A percentile compares a stretch with the other conserved stretches of the same genome.
Conservation (phyloP, 2,113 vertebrate species). For the Hyperopisus bebe region DNA sequence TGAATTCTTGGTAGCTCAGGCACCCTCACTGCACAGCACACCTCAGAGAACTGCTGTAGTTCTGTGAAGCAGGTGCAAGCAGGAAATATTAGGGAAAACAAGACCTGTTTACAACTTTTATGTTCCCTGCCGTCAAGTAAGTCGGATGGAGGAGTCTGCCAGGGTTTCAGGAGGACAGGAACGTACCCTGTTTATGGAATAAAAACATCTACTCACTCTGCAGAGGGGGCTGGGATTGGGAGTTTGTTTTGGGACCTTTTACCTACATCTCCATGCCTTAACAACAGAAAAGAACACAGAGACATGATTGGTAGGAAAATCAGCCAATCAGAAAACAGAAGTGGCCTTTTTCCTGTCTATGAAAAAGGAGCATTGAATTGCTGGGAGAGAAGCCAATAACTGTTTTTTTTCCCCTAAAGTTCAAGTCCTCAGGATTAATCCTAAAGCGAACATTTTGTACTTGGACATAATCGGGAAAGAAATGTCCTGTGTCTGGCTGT, state of each 20-base stretch:
- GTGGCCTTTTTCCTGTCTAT: conserved; percentile 15
- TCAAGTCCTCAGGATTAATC: not conserved
- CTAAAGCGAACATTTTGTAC: conserved; percentile 11
- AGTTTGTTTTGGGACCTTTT: conserved; percentile 34
- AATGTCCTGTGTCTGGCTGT: not conserved
- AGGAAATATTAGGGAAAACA: not conserved
- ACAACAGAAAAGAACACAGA: conserved; percentile 21
- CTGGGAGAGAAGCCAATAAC: conserved; percentile 6
- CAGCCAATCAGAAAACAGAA: conserved; percentile 22
- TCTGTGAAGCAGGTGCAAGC: not conserved
- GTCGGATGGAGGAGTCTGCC: not conserved
- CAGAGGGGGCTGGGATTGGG: not conserved
- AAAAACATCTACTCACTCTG: conserved; percentile 22
- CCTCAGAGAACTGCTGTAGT: not conserved
- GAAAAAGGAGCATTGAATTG: conserved; percentile 8
- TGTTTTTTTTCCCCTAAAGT: not conserved
- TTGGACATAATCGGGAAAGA: not conserved
- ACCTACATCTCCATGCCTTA: conserved; percentile 27
- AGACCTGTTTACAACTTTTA: conserved; percentile 5
- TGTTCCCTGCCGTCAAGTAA: not conserved
- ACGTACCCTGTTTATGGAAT: not conserved
- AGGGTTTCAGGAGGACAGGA: not conserved
- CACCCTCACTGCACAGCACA: not conserved
- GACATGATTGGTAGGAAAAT: conserved; percentile 20
- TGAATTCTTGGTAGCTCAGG: not conserved